Evolutionary conservation across 2,113 vertebrate species (phyloP), one percentile per base, ranked within the genome.

Genomic region (Sander vitreus): DNA sequence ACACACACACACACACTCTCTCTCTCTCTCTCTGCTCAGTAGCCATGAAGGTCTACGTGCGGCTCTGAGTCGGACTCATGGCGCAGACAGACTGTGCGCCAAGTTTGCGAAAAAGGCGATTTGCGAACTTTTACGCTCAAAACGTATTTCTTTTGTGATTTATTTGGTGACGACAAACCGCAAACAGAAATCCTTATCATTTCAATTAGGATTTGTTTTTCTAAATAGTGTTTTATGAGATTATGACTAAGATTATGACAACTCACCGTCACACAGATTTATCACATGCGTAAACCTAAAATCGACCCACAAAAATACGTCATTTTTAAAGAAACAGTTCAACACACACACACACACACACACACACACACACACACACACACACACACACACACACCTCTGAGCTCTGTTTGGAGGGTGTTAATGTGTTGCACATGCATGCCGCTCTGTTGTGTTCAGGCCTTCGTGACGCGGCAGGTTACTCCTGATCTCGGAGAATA

Each of bases 351-450:
- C 62, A 47, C 66, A 25, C 47, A 45, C 23, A 51, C 43, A 62
- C 16, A 70, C 45, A 48, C 27, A 60, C n/a, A 25, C 39, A 58
- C 36, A 57, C 39, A 48, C 78, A 19, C 59, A 45, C 64, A 30
- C 45, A 53, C 68, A 19, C 75, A 16, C 67, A 23, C 62, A 14
- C 67, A 51, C 64, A 36, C 66, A 66, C 84, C 43, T 36, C 70
- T 48, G 73, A 13, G 58, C 53, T 88, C 50, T 90, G 63, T 86
- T 74, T 86, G 80, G 50, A 63, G 85, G 85, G 88, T 87, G 91
- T 88, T 95, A 93, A 95, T 93, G 89, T 88, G 93, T 89, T 88
- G 81, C 94, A 94, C 89, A 85, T 93, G 93, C 67, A 80, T 82
- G 79, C 65, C 72, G 25, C 72, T 76, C 67, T 39, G 67, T 65